Base-by-base conservation (phyloP, 2,797 vertebrate species). In the Tympanoctomys barrerae region DNA sequence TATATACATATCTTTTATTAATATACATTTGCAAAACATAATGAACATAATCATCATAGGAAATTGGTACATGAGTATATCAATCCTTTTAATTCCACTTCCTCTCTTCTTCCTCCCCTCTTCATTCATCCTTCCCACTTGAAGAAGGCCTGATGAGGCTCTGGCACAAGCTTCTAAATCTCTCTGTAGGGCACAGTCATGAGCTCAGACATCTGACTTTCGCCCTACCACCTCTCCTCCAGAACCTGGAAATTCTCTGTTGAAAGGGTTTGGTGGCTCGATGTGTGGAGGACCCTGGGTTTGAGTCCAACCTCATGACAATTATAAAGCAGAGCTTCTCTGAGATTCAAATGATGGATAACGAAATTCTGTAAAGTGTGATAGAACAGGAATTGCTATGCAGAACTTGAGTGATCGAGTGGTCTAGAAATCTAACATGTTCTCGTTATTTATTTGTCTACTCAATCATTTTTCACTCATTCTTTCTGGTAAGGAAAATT, bases 401-500 rank as follows among this genome's bases (percentile, higher is more conserved):
- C 6, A 66, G 13, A 95, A 36, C 5, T n/a, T 86, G 22, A 75
- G 12, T 75, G 2, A 66, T 28, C 24, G 54, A 18, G 78, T 16
- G 61, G 70, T 61, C 31, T 78, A 80, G 36, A 21, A 79, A 52
- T 77, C 78, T 88, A 46, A 59, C 28, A 66, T 46, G 28, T 36
- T 94, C 46, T 84, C 31, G 59, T 78, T 59, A 61, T 66, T 79
- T 7, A 52, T 33, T 31, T 86, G 31, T 86, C 81, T 82, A 91
- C 5, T 88, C 57, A 49, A 46, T 59, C 57, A 61, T 22, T 31
- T 61, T 62, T 46, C 36, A 80, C 42, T 82, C 49, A 54, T 46
- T 95, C 46, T 71, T 87, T 92, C 87, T 36, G 33, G 13, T 49
- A 88, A 89, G 46, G 70, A 97, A 86, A 91, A 24, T 19, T 87